Evolutionary conservation across 2,113 vertebrate species (phyloP), one percentile per base, ranked within the genome.

Genomic region (Gopherus flavomarginatus): DNA sequence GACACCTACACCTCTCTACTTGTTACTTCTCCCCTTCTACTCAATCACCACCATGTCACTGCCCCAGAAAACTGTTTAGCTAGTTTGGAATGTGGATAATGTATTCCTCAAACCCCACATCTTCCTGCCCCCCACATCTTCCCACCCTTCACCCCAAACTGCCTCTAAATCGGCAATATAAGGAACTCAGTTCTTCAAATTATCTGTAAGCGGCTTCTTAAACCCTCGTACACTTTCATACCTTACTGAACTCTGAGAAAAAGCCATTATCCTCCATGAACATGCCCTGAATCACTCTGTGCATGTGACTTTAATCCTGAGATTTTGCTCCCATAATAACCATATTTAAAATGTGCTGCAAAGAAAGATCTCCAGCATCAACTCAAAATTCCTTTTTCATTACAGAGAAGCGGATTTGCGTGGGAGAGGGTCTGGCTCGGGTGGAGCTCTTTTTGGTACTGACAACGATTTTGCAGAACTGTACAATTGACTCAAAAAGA

Each of bases 401-500:
- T 95, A 42, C 72, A 97, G 97, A 96, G 75, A 97, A 97, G 89
- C 80, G 91, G 1, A 83, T 65, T 4, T 97, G 97, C 81, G 5
- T 94, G 44, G 97, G 97, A 84, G 97, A 97, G n/a, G n/a, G 95
- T 12, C 92, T 97, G 91, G 96, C 97, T 49, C 59, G 47, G 2
- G 96, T 96, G 97, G 96, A 98, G 82, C 81, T 97, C 38, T 97
- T 98, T 94, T 57, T 98, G 56, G 92, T 97, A 35, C 77, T 97
- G 50, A 95, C 88, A 1, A 95, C 75, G 78, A 94, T 97, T 80
- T 89, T 98, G 59, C 97, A 97, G 83, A 95, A 97, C 62, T 17
- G 21, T 69, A 17, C 17, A n/a, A n/a, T n/a, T n/a, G 62, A 65
- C 31, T 65, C 62, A 35, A 35, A 31, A 35, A 35, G 62, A 14